Evolutionary conservation across 2,888 invertebrate species (phyloP).

Genomic region (Platycnemis pennipes): DNA sequence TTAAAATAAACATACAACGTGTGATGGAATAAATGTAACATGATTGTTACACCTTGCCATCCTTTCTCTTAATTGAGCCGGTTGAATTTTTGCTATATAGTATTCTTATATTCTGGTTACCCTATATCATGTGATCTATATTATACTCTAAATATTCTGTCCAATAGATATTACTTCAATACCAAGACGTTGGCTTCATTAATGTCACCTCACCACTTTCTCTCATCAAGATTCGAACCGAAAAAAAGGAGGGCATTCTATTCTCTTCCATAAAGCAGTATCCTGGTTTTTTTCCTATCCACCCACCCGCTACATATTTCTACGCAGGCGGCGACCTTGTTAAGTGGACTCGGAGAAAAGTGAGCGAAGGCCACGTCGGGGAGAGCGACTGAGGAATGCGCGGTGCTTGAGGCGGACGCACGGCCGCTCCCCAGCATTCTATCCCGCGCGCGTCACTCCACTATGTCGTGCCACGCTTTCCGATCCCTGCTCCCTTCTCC

Average conservation of each 20-base stretch:
- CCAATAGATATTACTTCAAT: no score
- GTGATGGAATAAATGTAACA: no score
- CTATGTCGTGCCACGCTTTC: background rate
- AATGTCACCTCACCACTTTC: no score
- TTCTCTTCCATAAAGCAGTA: background rate
- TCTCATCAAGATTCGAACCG: background rate
- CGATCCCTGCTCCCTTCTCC: background rate
- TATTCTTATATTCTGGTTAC: no score
- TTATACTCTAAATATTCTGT: no score
- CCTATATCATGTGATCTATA: no score
- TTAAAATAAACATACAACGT: no score
- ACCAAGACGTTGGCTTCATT: no score
- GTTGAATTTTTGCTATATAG: no score
- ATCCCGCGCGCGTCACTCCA: slow-evolving; percentile 4
- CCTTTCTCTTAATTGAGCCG: no score
- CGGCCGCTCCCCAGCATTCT: background rate
- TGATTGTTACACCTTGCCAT: no score
- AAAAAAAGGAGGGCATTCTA: background rate
- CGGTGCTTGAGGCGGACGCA: background rate
- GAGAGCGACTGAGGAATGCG: background rate
- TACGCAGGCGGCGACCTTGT: background rate
- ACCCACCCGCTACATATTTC: background rate
- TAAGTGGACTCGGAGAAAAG: background rate
- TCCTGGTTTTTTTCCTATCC: background rate
- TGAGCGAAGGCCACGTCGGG: background rate